Evolutionary conservation across 2,797 vertebrate genomes (phyloP), one percentile per base, ranked within the genome.

Genomic region (Alfaro cultratus): DNA sequence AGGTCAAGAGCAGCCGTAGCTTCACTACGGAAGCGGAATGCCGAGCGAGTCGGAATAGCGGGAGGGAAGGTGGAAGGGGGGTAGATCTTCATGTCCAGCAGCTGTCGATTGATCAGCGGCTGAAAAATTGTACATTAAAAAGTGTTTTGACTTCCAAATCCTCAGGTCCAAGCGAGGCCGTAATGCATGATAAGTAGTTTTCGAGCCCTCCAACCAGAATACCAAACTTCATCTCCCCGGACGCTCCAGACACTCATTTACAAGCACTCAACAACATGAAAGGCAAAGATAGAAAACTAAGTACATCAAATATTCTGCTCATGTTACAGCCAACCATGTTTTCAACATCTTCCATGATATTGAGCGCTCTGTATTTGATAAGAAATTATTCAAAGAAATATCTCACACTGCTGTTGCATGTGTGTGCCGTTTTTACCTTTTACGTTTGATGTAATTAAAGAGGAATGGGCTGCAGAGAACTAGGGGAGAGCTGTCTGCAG

Each of bases 121-220:
- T 93, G 91, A 94, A 94, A 94, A 94, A 94, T 94, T 93, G 93
- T 93, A 93, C 92, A 92, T 95, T 92, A 94, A 94, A 93, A 93
- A 94, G 91, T 93, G 92, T 94, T 95, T 95, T 95, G 94, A 95
- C 94, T 95, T 95, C 93, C 91, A 95, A 95, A 96, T 96, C 93
- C 86, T 91, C 92, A 91, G 91, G 93, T 95, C 95, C 91, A 91
- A 93, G 91, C 91, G 86, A 86, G 91, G 85, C 93, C 85, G 93
- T 94, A 95, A 95, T 95, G 93, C 94, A 95, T 95, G 94, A 95
- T 95, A 95, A 95, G 94, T 94, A 95, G 94, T 90, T 92, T 93
- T 94, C 87, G 91, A 71, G 90, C 91, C 92, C 92, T 94, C 94
- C 87, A 92, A 92, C 90, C 93, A 91, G 94, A 95, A 94, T 93